Evolutionary conservation across 1,140 invertebrate species (phyloP).

Genomic region (Drosophila persimilis): DNA sequence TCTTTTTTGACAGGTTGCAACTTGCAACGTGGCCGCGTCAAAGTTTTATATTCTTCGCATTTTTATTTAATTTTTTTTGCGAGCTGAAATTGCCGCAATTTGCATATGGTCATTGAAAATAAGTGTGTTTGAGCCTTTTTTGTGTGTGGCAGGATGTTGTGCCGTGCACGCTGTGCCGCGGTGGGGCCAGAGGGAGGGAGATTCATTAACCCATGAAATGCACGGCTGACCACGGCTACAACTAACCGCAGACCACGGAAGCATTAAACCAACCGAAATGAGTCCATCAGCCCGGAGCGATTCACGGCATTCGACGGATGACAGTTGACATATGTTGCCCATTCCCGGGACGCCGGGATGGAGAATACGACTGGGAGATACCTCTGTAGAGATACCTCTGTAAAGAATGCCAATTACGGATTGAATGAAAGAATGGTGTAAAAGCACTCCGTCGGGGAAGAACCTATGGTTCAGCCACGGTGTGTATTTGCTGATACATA

Average conservation of each 20-base stretch:
- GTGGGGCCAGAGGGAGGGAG: not conserved
- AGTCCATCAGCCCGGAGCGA: conserved; percentile 16
- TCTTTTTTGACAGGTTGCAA: conserved; percentile 6
- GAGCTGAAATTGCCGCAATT: conserved; percentile 20
- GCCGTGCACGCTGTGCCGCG: too few relatives aligned
- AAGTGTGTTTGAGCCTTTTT: not conserved
- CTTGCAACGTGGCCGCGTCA: not conserved
- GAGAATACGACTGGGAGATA: not conserved
- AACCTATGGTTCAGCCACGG: too few relatives aligned
- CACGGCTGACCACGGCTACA: conserved; percentile 27
- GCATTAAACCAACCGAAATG: conserved; percentile 34
- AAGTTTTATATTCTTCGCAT: conserved; percentile 5
- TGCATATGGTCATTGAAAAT: conserved; percentile 16
- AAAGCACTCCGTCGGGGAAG: too few relatives aligned
- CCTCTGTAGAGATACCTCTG: not conserved
- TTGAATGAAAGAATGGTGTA: too few relatives aligned
- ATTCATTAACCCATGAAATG: conserved; percentile 42
- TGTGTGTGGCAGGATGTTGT: not conserved
- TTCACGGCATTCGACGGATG: conserved; percentile 2
- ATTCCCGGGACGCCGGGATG: too few relatives aligned
- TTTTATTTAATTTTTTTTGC: conserved; percentile 3
- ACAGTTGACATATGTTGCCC: conserved; percentile 6
- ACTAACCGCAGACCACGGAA: conserved; percentile 29
- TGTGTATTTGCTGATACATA: too few relatives aligned
- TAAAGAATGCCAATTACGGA: too few relatives aligned